phyloP scores from a whole-genome alignment of 2,888 invertebrate genomes.

The Halictus quadricinctus region DNA sequence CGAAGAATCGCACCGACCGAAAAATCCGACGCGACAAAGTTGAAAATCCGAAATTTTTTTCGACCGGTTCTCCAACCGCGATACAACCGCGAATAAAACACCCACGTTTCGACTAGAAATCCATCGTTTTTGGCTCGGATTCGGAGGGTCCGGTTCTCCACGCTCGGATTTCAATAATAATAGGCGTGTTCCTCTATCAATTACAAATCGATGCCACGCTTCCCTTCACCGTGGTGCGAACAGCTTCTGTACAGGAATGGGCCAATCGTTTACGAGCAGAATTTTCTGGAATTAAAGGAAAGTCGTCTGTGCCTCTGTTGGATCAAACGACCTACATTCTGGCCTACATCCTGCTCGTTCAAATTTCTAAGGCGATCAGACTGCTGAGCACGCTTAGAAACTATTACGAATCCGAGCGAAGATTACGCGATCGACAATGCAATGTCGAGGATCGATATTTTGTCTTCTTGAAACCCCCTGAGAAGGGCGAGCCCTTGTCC shows the following conservation, averaged over 20 bases:
- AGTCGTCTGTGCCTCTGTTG: neutral
- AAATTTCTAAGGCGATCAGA: slow-evolving; percentile 47
- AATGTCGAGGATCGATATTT: neutral
- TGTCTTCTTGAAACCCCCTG: neutral
- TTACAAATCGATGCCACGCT: neutral
- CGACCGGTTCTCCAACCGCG: neutral
- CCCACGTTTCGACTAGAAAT: neutral
- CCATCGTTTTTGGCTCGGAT: neutral
- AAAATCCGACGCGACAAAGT: neutral
- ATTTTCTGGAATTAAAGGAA: slow-evolving; percentile 17
- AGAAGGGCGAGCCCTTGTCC: neutral
- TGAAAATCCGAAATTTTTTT: neutral
- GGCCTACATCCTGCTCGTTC: slow-evolving; percentile 52
- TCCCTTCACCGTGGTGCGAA: neutral
- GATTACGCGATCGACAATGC: slow-evolving; percentile 28
- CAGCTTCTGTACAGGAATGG: neutral
- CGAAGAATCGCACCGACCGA: neutral
- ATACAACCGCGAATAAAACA: neutral
- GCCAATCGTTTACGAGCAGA: neutral
- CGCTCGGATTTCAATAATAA: neutral
- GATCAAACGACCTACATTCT: slow-evolving; percentile 21
- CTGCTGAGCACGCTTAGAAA: slow-evolving; percentile 15
- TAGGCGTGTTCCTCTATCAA: neutral
- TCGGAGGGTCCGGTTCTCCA: neutral
- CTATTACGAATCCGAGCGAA: slow-evolving; percentile 18